These are phyloP conservation scores for Nomada fucata DNA, from an alignment of 2,888 invertebrate genomes.

Conservation along the genomic window DNA sequence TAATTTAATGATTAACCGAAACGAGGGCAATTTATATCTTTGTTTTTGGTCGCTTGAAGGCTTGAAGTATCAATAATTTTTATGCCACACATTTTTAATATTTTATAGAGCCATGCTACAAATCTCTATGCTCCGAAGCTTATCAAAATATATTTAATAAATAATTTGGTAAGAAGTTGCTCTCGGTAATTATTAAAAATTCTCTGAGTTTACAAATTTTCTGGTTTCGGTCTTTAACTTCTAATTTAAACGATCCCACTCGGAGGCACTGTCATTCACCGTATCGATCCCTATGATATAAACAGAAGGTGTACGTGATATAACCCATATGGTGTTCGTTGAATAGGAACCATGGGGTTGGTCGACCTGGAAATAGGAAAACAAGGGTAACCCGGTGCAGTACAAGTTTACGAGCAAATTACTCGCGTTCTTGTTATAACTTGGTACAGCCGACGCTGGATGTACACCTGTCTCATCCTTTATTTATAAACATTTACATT, in stretches of 20 bases:
- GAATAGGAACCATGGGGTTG: constrained; percentile 22
- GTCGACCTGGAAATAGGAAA: constrained; percentile 43
- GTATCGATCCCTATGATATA: constrained; percentile 2
- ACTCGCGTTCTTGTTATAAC: constrained; percentile 39
- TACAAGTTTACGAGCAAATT: constrained; percentile 51
- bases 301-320: constrained; percentile 32
- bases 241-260: not conserved
- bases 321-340: constrained; percentile 31
- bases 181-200: not conserved
- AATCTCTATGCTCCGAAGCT: too few species aligned
- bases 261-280: not conserved
- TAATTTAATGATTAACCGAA: too few species aligned
- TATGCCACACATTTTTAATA: too few species aligned
- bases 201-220: too few species aligned
- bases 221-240: not conserved
- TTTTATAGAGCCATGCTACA: too few species aligned
- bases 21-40: too few species aligned
- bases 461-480: constrained; percentile 19
- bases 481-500: not conserved
- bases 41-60: too few species aligned
- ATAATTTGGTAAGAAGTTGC: too few species aligned
- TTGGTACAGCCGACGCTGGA: constrained; percentile 31
- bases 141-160: too few species aligned
- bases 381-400: constrained; percentile 20
- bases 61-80: too few species aligned